These are phyloP conservation scores for Leucoraja erinaceus DNA, from an alignment of 2,113 vertebrate genomes.

Conservation along the genomic window DNA sequence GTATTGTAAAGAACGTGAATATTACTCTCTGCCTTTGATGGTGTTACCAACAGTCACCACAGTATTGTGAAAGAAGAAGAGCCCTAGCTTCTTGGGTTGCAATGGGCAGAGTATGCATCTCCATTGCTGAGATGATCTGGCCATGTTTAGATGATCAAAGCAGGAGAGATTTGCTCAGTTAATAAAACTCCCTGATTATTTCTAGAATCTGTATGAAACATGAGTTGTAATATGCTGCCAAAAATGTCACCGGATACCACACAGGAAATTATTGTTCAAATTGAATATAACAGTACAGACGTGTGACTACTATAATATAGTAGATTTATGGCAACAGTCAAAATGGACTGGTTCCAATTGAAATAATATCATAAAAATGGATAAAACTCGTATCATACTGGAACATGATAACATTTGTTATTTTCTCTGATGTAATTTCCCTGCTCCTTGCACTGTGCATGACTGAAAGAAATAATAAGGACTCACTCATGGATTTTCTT, in stretches of 20 bases:
- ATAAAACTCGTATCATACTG: not conserved
- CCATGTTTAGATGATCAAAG: not conserved
- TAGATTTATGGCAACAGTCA: not conserved
- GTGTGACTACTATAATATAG: not conserved
- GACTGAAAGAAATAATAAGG: not conserved
- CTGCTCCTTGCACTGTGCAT: not conserved
- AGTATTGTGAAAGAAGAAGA: not conserved
- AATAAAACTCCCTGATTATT: not conserved
- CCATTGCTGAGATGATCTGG: not conserved
- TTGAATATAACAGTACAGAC: not conserved
- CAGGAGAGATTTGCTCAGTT: not conserved
- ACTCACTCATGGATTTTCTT: no score
- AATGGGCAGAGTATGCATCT: not conserved
- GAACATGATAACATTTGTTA: not conserved
- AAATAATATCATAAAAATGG: conserved; percentile 7
- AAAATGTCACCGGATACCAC: not conserved
- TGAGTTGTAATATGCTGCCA: not conserved
- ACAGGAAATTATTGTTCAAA: conserved; percentile 6
- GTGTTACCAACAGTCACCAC: not conserved
- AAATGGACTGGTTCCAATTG: not conserved
- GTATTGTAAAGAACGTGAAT: not conserved
- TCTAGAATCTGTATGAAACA: not conserved
- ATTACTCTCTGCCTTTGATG: not conserved
- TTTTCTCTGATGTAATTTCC: not conserved
- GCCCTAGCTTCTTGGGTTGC: not conserved